phyloP scores from a whole-genome alignment of 2,113 vertebrate species.

The Platycercus adscitus region DNA sequence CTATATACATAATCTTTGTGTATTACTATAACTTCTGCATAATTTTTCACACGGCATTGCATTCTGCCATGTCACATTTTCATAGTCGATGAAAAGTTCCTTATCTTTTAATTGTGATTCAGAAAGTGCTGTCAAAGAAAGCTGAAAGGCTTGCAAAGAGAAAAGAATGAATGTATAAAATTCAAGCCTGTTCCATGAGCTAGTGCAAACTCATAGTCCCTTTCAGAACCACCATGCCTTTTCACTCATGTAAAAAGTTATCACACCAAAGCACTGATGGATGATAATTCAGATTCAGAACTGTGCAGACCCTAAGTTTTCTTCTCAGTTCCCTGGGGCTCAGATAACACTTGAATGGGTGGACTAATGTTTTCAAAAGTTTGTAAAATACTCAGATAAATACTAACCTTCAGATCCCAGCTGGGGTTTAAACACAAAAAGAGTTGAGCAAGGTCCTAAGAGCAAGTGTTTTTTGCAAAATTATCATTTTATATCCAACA shows the following conservation, averaged over 20 bases:
- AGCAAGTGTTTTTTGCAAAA: background rate
- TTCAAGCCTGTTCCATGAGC: background rate
- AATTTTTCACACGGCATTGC: background rate
- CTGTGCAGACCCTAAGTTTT: background rate
- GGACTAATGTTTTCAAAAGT: background rate
- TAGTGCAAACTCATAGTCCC: background rate
- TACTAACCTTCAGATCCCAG: background rate
- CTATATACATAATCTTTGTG: background rate
- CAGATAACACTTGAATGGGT: background rate
- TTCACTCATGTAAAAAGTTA: background rate
- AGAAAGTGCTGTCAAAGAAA: background rate
- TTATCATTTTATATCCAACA: background rate
- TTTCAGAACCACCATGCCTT: background rate
- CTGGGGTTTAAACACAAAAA: background rate
- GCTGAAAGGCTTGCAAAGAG: background rate
- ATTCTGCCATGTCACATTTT: background rate
- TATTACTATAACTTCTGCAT: background rate
- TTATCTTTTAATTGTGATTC: background rate
- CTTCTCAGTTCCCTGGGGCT: background rate
- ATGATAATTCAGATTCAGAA: background rate
- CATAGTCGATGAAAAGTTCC: background rate
- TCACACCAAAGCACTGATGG: background rate
- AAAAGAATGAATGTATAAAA: background rate
- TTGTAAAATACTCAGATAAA: constrained; percentile 18
- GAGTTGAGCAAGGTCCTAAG: background rate